These are phyloP conservation scores for Ophion ellenae DNA, from an alignment of 2,888 invertebrate genomes.

Conservation along the genomic window DNA sequence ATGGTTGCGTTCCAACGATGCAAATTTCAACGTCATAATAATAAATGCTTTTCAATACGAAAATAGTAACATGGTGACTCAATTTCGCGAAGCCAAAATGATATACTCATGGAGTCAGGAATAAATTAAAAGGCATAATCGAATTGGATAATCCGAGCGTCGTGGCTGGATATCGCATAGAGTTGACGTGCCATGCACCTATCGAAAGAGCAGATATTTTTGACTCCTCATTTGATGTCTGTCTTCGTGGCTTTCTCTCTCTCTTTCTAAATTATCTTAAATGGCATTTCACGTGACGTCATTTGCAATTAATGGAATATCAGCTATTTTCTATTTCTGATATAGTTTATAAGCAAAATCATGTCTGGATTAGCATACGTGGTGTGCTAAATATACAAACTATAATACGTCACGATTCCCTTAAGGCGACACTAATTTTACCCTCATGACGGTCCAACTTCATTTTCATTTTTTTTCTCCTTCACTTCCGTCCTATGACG, in stretches of 20 bases:
- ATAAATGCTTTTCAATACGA: background rate
- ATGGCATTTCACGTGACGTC: no score
- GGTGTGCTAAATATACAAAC: background rate
- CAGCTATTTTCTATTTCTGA: background rate
- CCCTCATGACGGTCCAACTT: no score
- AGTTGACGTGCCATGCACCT: background rate
- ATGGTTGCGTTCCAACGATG: no score
- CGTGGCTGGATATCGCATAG: background rate
- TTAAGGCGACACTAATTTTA: background rate
- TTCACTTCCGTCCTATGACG: background rate
- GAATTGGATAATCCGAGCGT: background rate
- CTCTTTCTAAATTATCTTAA: background rate
- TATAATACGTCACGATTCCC: no score
- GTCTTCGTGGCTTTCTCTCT: background rate
- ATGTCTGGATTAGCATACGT: background rate
- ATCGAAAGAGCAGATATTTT: background rate
- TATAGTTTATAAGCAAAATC: background rate
- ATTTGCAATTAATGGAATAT: background rate
- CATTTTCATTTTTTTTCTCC: background rate
- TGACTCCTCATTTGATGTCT: background rate
- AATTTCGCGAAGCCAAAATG: background rate
- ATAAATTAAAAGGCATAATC: background rate
- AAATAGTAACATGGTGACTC: background rate
- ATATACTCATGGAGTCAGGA: background rate
- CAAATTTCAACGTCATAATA: background rate